Percentiles rank a stretch among this genome's conserved stretches.
phyloP scores from a whole-genome alignment of 2,113 vertebrate species.

The Oophaga pumilio region DNA sequence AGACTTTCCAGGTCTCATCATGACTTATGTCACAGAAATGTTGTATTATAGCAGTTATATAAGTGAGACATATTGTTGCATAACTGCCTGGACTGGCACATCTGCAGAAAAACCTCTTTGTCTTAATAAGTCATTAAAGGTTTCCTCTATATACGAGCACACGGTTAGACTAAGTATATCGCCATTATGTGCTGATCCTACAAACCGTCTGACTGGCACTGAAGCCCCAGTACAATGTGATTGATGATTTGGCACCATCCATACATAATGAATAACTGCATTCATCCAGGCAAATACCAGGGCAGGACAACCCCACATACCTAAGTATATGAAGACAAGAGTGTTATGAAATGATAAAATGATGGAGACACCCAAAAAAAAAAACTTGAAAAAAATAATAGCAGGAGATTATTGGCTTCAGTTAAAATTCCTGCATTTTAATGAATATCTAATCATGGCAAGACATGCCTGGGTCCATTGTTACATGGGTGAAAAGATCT shows the following conservation, averaged over 20 bases:
- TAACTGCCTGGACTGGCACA: slow-evolving; percentile 2
- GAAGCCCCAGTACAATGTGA: neutral
- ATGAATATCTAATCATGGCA: neutral
- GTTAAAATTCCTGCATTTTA: slow-evolving; percentile 1
- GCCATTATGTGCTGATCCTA: neutral
- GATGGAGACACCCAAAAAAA: slow-evolving; percentile 1
- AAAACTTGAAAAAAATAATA: neutral
- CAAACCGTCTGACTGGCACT: neutral
- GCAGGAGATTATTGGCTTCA: neutral
- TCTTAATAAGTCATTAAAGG: neutral
- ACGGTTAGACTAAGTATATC: too few species aligned
- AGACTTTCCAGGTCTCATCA: neutral
- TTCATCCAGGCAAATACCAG: slow-evolving; percentile 29
- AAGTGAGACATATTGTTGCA: neutral
- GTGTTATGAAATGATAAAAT: neutral
- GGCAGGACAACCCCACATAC: slow-evolving; percentile 23
- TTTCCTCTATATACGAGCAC: neutral
- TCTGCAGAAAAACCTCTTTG: neutral
- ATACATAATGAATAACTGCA: slow-evolving; percentile 26
- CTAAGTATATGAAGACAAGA: neutral
- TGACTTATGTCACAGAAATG: neutral
- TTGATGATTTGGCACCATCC: neutral
- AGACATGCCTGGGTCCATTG: neutral
- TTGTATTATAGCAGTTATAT: slow-evolving; percentile 18
- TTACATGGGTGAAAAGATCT: neutral